Evolutionary conservation across 2,797 vertebrate species (phyloP).

Genomic region (Tamandua tetradactyla): DNA sequence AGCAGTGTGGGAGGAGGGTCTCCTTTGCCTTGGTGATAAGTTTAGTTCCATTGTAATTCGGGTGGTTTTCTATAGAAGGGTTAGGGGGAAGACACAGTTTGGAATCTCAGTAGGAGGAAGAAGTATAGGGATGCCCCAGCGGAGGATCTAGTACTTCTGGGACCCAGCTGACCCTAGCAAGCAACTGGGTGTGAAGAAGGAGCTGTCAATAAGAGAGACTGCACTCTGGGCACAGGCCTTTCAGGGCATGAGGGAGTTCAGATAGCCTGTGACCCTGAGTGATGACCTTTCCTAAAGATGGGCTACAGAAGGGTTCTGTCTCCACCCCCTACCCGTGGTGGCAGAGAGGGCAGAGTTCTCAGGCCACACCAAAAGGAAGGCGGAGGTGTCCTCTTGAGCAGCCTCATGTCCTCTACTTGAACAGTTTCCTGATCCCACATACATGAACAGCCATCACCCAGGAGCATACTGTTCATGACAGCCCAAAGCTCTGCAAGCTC

Average conservation of each 20-base stretch:
- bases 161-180: neutral
- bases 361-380: neutral
- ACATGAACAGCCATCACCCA: neutral
- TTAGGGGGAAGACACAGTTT: neutral
- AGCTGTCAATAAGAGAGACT: neutral
- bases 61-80: neutral
- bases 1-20: neutral
- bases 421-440: neutral
- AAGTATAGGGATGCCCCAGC: neutral
- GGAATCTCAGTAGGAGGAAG: neutral
- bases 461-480: neutral
- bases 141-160: neutral
- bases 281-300: neutral
- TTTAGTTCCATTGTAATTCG: neutral
- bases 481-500: neutral
- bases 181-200: neutral
- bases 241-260: neutral
- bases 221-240: neutral
- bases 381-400: neutral
- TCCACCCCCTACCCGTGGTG: fast-evolving
- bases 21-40: neutral
- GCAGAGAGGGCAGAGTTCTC: neutral
- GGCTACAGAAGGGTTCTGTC: neutral
- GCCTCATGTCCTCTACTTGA: neutral
- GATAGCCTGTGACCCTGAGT: neutral